Percentiles rank a stretch among this genome's conserved stretches.
Conservation (phyloP, 2,797 vertebrate genomes). For the Gymnocypris eckloni region DNA sequence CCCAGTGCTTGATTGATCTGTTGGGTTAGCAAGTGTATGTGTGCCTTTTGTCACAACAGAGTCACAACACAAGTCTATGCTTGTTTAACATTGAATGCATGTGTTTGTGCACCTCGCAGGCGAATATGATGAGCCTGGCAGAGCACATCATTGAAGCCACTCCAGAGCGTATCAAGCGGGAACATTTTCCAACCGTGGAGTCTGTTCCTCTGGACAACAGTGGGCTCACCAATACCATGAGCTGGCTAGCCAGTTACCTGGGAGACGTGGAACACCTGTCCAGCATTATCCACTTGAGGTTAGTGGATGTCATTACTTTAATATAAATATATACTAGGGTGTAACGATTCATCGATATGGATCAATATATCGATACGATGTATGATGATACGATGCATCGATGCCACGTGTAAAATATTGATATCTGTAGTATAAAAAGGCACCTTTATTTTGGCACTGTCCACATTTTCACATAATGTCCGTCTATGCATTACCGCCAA, state of each 20-base stretch:
- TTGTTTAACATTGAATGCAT: constrained; percentile 19
- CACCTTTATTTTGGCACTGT: no score
- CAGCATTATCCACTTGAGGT: constrained; percentile 93
- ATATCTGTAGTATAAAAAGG: no score
- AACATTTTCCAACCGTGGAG: constrained; percentile 88
- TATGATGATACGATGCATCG: no score
- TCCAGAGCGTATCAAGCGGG: constrained; percentile 96
- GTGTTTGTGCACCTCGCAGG: constrained; percentile 70
- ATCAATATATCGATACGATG: no score
- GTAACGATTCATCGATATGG: no score
- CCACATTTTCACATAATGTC: no score
- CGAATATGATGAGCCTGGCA: constrained; percentile 98
- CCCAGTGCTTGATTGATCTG: constrained; percentile 42
- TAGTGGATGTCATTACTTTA: constrained; percentile 44
- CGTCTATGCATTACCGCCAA: no score
- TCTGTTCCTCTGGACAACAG: constrained; percentile 83
- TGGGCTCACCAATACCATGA: constrained; percentile 93
- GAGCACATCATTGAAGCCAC: constrained; percentile 99
- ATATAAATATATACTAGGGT: not conserved
- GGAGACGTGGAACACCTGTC: constrained; percentile 95
- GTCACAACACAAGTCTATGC: not conserved
- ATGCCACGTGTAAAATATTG: no score
- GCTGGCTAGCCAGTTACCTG: constrained; percentile 99
- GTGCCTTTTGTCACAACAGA: not conserved
- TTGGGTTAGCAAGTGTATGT: constrained; percentile 31